Evolutionary conservation across 2,797 vertebrate species (phyloP).

Genomic region (Sandelia bainsii): DNA sequence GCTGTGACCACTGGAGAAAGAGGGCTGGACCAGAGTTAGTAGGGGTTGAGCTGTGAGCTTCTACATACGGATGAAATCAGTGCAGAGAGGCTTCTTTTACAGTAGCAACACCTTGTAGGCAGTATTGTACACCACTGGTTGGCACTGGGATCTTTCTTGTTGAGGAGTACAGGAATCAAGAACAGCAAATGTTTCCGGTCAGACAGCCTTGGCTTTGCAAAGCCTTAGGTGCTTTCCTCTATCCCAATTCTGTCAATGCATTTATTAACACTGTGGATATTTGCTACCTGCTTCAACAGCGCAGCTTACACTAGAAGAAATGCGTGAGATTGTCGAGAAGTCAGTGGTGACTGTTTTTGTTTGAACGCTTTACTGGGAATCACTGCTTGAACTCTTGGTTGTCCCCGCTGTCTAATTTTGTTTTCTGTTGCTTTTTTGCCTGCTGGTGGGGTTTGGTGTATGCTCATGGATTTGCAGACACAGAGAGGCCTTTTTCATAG

Average conservation of each 20-base stretch:
- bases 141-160: conserved; percentile 70
- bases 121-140: conserved; percentile 55
- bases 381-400: conserved; percentile 75
- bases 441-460: conserved; percentile 53
- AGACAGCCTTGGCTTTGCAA: conserved; percentile 89
- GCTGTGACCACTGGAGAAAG: conserved; percentile 65
- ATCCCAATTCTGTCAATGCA: conserved; percentile 77
- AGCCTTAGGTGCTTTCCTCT: conserved; percentile 86
- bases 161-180: conserved; percentile 74
- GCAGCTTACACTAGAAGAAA: conserved; percentile 66
- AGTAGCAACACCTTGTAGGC: conserved; percentile 58
- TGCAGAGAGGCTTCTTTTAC: conserved; percentile 61
- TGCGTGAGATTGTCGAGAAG: conserved; percentile 58
- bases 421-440: conserved; percentile 67
- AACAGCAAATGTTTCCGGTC: conserved; percentile 87
- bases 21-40: conserved; percentile 72
- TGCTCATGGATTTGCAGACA: conserved; percentile 72
- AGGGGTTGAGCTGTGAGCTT: conserved; percentile 59
- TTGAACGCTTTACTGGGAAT: conserved; percentile 70
- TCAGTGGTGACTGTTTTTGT: conserved; percentile 61
- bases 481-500: conserved; percentile 58
- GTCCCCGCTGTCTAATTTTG: conserved; percentile 63
- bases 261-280: conserved; percentile 80
- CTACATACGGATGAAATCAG: conserved; percentile 71
- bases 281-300: conserved; percentile 73